Evolutionary conservation across 37 sponge, comb jelly and placozoan genomes (phyloP), one percentile per base, ranked within the genome.

Genomic region (Spongilla lacustris): DNA sequence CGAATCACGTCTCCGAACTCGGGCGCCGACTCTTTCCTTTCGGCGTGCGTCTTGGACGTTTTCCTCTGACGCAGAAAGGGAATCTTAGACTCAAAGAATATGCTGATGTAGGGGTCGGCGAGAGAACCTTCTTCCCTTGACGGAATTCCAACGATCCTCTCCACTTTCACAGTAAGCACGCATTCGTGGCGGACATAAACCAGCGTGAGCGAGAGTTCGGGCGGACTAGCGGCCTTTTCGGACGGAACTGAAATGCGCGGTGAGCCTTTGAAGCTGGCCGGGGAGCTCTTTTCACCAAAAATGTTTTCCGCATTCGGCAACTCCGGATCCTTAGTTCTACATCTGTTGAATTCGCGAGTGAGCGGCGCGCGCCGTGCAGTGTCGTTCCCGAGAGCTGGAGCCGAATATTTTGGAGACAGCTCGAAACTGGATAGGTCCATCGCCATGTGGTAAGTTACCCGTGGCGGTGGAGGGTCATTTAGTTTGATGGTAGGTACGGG

Each of bases 61-160:
- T 66, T 76, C n/a, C 87, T 82, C 84, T 83, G 83, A 41, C 84
- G 80, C 23, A 75, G 36, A 14, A 68, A 77, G 12, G 89, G 73
- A 19, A 77, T 66, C 26, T 77, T 38, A 17, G 92, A 81, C 26
- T 80, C 80, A 28, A 92, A 79, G 48, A 81, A 84, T 2, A 92
- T 48, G 30, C 84, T 32, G 36, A 92, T 88, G 37, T 87, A 92
- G 0, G 92, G 48, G 46, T 92, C 85, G 28, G 83, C 85, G 74
- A 50, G 73, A 19, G 83, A 27, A 4, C 92, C 92, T 23, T 92
- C 92, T 13, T 50, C 88, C 32, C 88, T 29, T 4, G 22, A 27
- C 10, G 92, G 92, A 10, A 92, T 84, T 12, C 41, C 35, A 0
- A 41, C 69, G 9, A 78, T 88, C 34, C 74, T 73, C 50, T 87